phyloP scores from a whole-genome alignment of 2,113 vertebrate species.

The Pan paniscus region DNA sequence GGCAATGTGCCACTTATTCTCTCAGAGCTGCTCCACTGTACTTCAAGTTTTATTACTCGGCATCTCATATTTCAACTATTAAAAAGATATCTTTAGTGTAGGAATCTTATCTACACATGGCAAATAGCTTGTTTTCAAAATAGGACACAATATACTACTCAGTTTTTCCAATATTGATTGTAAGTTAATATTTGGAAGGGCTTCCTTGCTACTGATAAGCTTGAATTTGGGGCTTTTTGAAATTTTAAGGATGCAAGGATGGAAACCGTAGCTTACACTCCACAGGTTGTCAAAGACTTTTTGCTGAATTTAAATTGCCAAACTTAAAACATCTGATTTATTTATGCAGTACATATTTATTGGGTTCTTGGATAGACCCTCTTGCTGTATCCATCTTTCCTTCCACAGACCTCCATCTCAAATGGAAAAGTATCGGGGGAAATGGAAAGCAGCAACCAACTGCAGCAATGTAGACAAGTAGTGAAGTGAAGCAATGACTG shows the following conservation, averaged over 20 bases:
- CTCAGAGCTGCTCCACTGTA: not conserved
- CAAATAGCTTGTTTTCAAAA: constrained; percentile 44
- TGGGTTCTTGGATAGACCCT: not conserved
- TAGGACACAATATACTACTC: not conserved
- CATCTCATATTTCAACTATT: not conserved
- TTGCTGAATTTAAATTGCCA: not conserved
- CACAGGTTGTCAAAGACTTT: not conserved
- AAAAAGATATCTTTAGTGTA: not conserved
- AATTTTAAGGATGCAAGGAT: not conserved
- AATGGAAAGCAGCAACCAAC: not conserved
- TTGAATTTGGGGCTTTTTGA: not conserved
- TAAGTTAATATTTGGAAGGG: constrained; percentile 10
- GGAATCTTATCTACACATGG: not conserved
- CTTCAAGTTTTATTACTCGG: not conserved
- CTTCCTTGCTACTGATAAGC: not conserved
- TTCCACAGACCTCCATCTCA: not conserved
- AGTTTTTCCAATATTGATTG: not conserved
- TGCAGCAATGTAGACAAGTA: not conserved
- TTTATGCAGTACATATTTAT: not conserved
- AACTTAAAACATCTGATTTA: not conserved
- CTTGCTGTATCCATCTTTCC: not conserved
- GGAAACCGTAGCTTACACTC: not conserved
- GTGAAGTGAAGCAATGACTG: not conserved
- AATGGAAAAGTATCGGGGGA: not conserved
- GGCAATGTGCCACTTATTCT: not conserved